Evolutionary conservation across 2,888 invertebrate species (phyloP), one percentile per base, ranked within the genome.

Genomic region (Sabellastarte sp.): DNA sequence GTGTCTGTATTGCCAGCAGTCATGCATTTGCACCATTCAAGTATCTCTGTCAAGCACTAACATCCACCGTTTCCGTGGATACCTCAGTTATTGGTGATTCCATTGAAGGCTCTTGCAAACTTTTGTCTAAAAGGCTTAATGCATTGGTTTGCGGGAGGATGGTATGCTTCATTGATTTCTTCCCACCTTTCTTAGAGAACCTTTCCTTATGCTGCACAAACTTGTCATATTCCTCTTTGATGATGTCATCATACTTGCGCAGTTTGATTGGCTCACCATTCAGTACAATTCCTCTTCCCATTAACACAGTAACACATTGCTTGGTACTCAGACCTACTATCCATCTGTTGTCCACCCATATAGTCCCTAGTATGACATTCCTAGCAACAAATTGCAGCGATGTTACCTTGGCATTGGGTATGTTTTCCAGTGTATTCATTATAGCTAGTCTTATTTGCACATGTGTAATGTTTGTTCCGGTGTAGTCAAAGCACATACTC

Each of bases 321-420:
- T 32, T 5, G 5, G 33, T 26, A 41, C 41, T 41, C 28, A 59
- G 15, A 4, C 28, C 41, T 4, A 59, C 26, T 30, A 59, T 15
- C 59, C 59, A 59, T 24, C 59, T 24, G 28, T 59, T 59, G 59
- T 41, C 28, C 33, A 20, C 4, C 59, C 59, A 59, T 0, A 41
- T 59, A n/a, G 50, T 59, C 10, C 59, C 59, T 26, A 59, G 50
- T 1, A 59, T 59, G 33, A 59, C 59, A 41, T 59, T 59, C 28
- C 59, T 32, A 28, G 41, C 59, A 3, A 32, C 59, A 26, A 32
- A 59, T 26, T 59, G 59, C 5, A 59, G 26, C 3, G 10, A 10
- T 10, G 41, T 10, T 24, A 59, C 28, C 24, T 41, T 32, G 24
- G 33, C 26, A 26, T 41, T 41, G n/a, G 32, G 32, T 10, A 59